Percentiles rank a stretch among this genome's conserved stretches.
Evolutionary conservation across 2,888 invertebrate genomes (phyloP).

Genomic region (Strigamia transsilvanica): DNA sequence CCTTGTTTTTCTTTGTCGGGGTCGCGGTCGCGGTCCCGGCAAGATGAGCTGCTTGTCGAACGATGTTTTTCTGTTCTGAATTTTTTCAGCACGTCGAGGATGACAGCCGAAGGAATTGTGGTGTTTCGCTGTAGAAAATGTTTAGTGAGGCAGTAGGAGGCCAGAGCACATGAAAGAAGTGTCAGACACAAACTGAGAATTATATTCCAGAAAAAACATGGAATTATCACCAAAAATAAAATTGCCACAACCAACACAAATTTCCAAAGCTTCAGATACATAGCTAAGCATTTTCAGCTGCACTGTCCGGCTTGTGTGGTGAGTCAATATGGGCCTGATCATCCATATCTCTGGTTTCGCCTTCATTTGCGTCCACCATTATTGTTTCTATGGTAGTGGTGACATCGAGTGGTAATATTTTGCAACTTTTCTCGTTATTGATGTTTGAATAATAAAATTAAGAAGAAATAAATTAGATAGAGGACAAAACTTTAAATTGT

Average conservation of each 20-base stretch:
- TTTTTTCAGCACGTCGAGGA: conserved; percentile 1
- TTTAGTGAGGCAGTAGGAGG: neutral
- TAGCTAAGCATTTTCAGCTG: conserved; percentile 46
- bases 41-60: neutral
- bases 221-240: conserved; percentile 23
- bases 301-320: neutral
- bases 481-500: too few species aligned
- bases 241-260: conserved; percentile 14
- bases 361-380: conserved; percentile 2
- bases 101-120: neutral
- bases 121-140: conserved; percentile 9
- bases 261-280: conserved; percentile 38
- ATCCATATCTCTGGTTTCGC: conserved; percentile 1
- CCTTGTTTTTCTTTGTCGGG: neutral
- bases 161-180: neutral
- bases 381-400: neutral
- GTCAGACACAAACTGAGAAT: neutral
- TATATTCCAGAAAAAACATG: conserved; percentile 12
- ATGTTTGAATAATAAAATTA: neutral
- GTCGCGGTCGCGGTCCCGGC: neutral
- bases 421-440: neutral
- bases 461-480: neutral
- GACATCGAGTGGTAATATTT: neutral
- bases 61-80: neutral
- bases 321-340: conserved; percentile 1